Evolutionary conservation across 2,113 vertebrate species (phyloP).

Genomic region (Anarhynchus alexandrinus): DNA sequence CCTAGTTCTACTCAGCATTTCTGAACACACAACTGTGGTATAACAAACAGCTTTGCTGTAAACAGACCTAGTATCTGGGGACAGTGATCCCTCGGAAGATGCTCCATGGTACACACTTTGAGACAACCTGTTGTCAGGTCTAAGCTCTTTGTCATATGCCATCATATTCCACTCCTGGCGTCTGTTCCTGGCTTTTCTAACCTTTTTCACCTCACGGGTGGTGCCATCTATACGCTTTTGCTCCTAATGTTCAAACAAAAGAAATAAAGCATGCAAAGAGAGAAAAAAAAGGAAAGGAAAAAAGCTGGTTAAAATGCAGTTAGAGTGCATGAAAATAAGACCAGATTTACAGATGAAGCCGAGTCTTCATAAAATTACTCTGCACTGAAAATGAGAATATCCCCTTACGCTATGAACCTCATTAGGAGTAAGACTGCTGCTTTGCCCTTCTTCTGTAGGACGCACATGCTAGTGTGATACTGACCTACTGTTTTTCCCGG

Average conservation of each 20-base stretch:
- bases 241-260: slow-evolving; percentile 82
- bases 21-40: not conserved
- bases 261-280: slow-evolving; percentile 70
- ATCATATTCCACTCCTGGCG: slow-evolving; percentile 99
- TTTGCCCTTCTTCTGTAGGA: not conserved
- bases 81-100: slow-evolving; percentile 94
- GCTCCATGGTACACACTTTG: slow-evolving; percentile 90
- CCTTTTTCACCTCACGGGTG: slow-evolving; percentile 98
- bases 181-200: slow-evolving; percentile 97
- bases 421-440: not conserved
- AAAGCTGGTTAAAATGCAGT: slow-evolving; percentile 74
- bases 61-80: slow-evolving; percentile 94
- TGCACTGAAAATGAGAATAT: not conserved
- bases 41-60: slow-evolving; percentile 29
- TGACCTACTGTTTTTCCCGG: not conserved
- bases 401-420: not conserved
- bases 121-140: slow-evolving; percentile 93
- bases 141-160: slow-evolving; percentile 98
- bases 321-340: slow-evolving; percentile 51
- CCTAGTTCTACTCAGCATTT: not conserved
- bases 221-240: slow-evolving; percentile 96
- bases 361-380: not conserved
- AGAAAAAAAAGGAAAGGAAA: slow-evolving; percentile 71
- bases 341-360: slow-evolving; percentile 30
- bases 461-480: not conserved